These are phyloP conservation scores for Himalopsyche japonica DNA, from an alignment of 2,888 invertebrate genomes.

Conservation along the genomic window DNA sequence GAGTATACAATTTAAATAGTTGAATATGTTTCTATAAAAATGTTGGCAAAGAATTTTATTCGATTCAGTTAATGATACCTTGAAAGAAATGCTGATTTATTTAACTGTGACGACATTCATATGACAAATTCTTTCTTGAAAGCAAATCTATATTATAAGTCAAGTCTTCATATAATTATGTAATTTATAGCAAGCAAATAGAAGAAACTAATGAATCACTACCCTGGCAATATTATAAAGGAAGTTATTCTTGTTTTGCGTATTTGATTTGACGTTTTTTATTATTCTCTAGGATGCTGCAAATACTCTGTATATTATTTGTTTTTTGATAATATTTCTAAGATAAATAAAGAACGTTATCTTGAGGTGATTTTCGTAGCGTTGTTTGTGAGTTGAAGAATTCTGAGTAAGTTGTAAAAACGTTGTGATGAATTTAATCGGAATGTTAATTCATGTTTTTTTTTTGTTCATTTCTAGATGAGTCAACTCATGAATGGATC, in stretches of 20 bases:
- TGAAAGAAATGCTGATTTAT: not conserved
- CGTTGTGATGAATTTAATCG: no score
- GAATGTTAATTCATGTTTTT: no score
- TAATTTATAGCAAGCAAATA: no score
- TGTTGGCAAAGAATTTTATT: not conserved
- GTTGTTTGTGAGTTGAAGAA: no score
- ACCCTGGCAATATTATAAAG: not conserved
- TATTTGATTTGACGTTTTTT: not conserved
- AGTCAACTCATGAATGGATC: constrained; percentile 70
- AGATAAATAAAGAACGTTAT: not conserved
- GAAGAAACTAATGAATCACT: no score
- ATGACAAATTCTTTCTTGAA: no score
- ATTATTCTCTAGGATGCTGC: not conserved
- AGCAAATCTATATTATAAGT: no score
- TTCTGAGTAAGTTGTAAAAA: no score
- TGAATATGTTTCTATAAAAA: no score
- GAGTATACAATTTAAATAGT: no score
- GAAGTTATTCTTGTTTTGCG: not conserved
- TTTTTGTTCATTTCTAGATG: constrained; percentile 53
- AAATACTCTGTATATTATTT: not conserved
- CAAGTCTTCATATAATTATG: no score
- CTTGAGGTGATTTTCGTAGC: not conserved
- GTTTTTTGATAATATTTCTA: not conserved
- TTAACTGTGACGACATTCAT: not conserved
- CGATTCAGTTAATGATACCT: not conserved